Evolutionary conservation across 2,797 vertebrate species (phyloP).

Genomic region (Poeciliopsis infans): DNA sequence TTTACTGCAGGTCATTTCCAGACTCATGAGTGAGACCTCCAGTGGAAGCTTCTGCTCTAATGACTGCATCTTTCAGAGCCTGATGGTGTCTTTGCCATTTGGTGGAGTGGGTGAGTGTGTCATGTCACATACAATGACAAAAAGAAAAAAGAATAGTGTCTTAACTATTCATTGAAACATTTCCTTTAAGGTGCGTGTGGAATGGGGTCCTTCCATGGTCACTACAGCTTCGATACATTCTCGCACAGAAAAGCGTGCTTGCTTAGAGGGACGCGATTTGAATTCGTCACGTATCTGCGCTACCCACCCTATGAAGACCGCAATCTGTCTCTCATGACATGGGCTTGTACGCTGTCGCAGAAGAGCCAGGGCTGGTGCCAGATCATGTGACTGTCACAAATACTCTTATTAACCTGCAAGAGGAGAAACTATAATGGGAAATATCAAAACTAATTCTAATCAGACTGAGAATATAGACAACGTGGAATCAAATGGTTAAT

Average conservation of each 20-base stretch:
- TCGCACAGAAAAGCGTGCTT: slow-evolving; percentile 84
- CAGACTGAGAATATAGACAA: background rate
- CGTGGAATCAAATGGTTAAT: background rate
- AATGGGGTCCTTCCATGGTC: slow-evolving; percentile 78
- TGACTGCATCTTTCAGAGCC: slow-evolving; percentile 79
- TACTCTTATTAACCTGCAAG: slow-evolving; percentile 1
- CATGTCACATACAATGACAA: background rate
- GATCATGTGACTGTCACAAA: slow-evolving; percentile 71
- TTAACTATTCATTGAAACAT: background rate
- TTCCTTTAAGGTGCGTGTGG: slow-evolving; percentile 75
- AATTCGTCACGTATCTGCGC: slow-evolving; percentile 81
- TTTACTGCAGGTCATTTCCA: slow-evolving; percentile 72
- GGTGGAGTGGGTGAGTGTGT: slow-evolving; percentile 79
- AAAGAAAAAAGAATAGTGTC: background rate
- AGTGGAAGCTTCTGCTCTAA: slow-evolving; percentile 85
- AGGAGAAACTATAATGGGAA: slow-evolving; percentile 15
- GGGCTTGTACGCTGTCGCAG: slow-evolving; percentile 79
- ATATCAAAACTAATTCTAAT: background rate
- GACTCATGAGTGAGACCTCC: slow-evolving; percentile 79
- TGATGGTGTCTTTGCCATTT: slow-evolving; percentile 80
- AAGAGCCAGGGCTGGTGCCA: slow-evolving; percentile 83
- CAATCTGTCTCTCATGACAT: slow-evolving; percentile 81
- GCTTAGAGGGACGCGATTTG: slow-evolving; percentile 74
- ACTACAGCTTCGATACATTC: slow-evolving; percentile 82
- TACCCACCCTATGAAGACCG: slow-evolving; percentile 83